Evolutionary conservation across 2,888 invertebrate species (phyloP).

Genomic region (Slavum lentiscoides): DNA sequence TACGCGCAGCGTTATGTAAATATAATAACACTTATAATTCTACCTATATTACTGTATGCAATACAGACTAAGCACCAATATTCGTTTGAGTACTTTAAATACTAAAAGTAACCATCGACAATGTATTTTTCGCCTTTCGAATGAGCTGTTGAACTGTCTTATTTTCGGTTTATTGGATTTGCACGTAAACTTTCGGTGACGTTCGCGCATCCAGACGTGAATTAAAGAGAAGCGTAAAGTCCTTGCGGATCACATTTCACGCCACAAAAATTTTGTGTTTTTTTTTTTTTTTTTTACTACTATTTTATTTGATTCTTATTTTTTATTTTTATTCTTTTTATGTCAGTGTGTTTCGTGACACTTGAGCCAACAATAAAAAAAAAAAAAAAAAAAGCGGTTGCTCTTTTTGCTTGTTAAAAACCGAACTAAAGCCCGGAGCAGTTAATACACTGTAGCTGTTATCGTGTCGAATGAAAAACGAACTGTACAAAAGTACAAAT

Average conservation of each 20-base stretch:
- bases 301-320: slow-evolving; percentile 31
- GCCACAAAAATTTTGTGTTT: slow-evolving; percentile 22
- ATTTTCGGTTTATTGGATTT: slow-evolving; percentile 26
- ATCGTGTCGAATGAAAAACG: not conserved
- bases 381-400: not conserved
- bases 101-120: not conserved
- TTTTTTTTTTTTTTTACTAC: slow-evolving; percentile 22
- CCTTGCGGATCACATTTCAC: slow-evolving; percentile 27
- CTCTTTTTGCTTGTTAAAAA: slow-evolving; percentile 41
- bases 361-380: slow-evolving; percentile 33
- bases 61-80: not conserved
- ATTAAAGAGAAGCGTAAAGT: slow-evolving; percentile 36
- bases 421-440: slow-evolving; percentile 18
- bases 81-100: not conserved
- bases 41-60: too few species aligned
- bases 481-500: slow-evolving; percentile 7
- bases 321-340: not conserved
- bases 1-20: too few species aligned
- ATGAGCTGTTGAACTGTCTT: slow-evolving; percentile 34
- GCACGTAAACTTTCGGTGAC: slow-evolving; percentile 17
- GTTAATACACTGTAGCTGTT: not conserved
- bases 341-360: slow-evolving; percentile 22
- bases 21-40: too few species aligned
- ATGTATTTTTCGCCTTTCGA: not conserved
- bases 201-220: slow-evolving; percentile 13